Base-by-base conservation (phyloP, 2,797 vertebrate species). In the Catostomus latipinnis region DNA sequence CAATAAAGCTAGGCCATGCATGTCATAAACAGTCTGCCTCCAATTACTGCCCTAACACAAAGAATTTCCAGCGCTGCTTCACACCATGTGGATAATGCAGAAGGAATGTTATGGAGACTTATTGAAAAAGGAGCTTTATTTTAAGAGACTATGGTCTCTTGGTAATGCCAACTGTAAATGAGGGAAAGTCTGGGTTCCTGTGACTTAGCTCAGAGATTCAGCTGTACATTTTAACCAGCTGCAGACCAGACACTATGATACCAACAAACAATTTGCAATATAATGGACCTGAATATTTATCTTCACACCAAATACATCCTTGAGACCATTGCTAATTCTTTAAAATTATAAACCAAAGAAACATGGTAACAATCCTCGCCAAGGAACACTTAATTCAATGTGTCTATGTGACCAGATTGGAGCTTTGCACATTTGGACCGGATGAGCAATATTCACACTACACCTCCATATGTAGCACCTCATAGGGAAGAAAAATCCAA, bases 21-120 rank as follows among this genome's bases (percentile, higher is more conserved):
- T 69, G 58, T 88, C 76, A 79, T 78, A 10, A 86, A 86, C 74
- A 18, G 7, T 83, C 82, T 81, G 84, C 73, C 71, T 87, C 85
- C 84, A 85, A 90, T 90, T 86, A 87, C 81, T 78, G 58, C 69
- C 66, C 60, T 49, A 14, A 81, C 61, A 70, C 45, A 62, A 69
- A 82, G 46, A 68, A 78, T 60, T 71, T 86, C 49, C 69, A 82
- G 68, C 52, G 1, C 62, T 4, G 4, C 52, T 57, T 74, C 48
- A 46, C 45, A 63, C 69, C 10, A 10, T 56, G 56, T 65, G 49
- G 43, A 61, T 83, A 70, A 65, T 71, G 14, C 62, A 16, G 60
- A 1, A 79, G 58, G 61, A 86, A 81, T 68, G 69, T 48, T 74
- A 56, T 10, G 7, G 69, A 77, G 48, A 62, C 70, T 65, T 22